phyloP scores from a whole-genome alignment of 1,140 invertebrate species.

The Metopolophium dirhodum region DNA sequence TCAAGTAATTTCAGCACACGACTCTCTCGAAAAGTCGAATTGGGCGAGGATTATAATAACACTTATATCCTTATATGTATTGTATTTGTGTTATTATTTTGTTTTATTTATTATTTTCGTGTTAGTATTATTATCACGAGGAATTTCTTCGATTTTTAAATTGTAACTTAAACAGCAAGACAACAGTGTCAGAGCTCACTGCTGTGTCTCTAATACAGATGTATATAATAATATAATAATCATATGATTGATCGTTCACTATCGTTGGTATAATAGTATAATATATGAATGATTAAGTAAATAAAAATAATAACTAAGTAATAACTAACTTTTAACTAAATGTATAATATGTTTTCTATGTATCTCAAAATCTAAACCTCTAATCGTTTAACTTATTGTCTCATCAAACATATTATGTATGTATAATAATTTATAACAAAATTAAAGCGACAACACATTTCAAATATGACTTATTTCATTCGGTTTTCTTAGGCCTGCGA shows the following conservation, averaged over 20 bases:
- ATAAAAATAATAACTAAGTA: background rate
- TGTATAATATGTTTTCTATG: background rate
- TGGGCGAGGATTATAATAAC: background rate
- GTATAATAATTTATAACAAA: background rate
- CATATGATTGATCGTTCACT: background rate
- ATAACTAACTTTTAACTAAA: background rate
- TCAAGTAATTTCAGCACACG: background rate
- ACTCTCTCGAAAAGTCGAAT: background rate
- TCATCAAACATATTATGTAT: background rate
- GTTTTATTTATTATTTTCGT: too few relatives aligned
- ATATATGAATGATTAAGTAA: background rate
- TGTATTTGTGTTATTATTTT: background rate
- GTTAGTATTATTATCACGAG: background rate
- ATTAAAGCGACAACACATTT: background rate
- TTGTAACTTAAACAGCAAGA: background rate
- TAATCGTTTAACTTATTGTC: background rate
- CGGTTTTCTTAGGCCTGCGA: background rate
- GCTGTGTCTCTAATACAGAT: background rate
- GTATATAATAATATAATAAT: background rate
- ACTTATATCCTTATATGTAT: background rate
- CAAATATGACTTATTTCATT: background rate
- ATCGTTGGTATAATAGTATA: background rate
- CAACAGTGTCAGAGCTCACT: background rate
- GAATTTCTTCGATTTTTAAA: background rate
- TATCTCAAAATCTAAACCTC: background rate